Evolutionary conservation across 2,888 invertebrate genomes (phyloP), one percentile per base, ranked within the genome.

Genomic region (Amphipyra tragopoginis): DNA sequence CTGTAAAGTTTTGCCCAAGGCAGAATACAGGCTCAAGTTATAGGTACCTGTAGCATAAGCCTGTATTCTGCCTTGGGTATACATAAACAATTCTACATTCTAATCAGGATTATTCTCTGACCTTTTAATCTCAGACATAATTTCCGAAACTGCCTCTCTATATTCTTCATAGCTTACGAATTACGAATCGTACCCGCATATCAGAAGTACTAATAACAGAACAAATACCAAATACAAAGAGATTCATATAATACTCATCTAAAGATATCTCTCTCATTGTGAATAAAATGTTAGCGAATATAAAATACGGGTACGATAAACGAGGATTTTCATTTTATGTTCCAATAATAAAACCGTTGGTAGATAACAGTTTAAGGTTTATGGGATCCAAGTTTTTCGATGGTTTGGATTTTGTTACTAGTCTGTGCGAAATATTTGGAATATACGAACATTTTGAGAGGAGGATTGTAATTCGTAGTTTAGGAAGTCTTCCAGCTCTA

Each of bases 291-390:
- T 53, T 45, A 36, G 48, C 44, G 38, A 49, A n/a, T 39, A 57
- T 59, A 63, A 66, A 67, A 34, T 42, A 33, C 39, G 51, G 48
- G 8, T 21, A 42, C 40, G 43, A 61, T 68, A 64, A 72, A 52
- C 39, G 34, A 1, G 55, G 64, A 58, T 64, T 58, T 52, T 33
- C 34, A 56, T 63, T 66, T 72, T 72, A 72, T 56, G 55, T 40
- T 9, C 9, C 13, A 40, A 56, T 47, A 50, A 64, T 64, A 64
- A 64, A 72, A 52, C 34, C 40, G 8, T 5, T 36, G 36, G 49
- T 9, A 47, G 56, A 66, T 66, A 58, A 65, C 45, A 33, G 34
- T 69, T 44, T 29, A 42, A 42, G 11, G 36, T 53, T 72, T 72
- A 55, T 51, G n/a, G 13, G n/a, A 21, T 15, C 10, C 36, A 11